Base-by-base conservation (phyloP, 2,113 vertebrate genomes). In the Petroica traversi region DNA sequence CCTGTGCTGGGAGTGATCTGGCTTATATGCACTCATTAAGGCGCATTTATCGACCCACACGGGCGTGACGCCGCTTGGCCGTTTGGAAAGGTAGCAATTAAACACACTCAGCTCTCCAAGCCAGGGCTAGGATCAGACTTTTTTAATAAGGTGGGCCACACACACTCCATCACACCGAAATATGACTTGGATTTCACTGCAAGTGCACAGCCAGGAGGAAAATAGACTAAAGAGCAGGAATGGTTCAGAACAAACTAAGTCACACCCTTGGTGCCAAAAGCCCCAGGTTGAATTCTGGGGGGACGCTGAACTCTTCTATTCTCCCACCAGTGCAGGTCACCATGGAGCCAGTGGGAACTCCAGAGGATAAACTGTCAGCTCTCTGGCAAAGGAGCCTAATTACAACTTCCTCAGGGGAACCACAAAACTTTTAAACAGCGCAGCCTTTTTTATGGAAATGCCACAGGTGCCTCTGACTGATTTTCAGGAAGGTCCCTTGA, bases 11-110 rank as follows among this genome's bases (percentile, higher is more conserved):
- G 49, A 82, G 71, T 0, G 26, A 41, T 80, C 74, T 86, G 67
- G 15, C 94, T 88, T 90, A 73, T 16, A 79, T 54, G 46, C 71
- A 38, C 79, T 90, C 94, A 66, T 85, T 92, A 80, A 63, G 31
- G 76, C 0, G 18, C 89, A n/a, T 58, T 95, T 89, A 94, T 77
- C 33, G 34, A 77, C 67, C 51, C 38, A 80, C 72, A 69, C 3
- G 13, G 20, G 91, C 34, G 4, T 85, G 93, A 85, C 67, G 18
- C 41, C 6, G 2, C n/a, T 34, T 2, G 48, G 73, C 73, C 5
- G 1, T 5, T 64, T 1, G 4, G 38, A 57, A 55, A 68, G 38
- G n/a, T 33, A 51, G 82, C 2, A 46, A 95, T 83, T 73, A 73
- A 91, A 88, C 69, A 64, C 31, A 2, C 31, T 33, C 3, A 2